phyloP scores from a whole-genome alignment of 2,113 vertebrate genomes.

The Ciconia maguari region DNA sequence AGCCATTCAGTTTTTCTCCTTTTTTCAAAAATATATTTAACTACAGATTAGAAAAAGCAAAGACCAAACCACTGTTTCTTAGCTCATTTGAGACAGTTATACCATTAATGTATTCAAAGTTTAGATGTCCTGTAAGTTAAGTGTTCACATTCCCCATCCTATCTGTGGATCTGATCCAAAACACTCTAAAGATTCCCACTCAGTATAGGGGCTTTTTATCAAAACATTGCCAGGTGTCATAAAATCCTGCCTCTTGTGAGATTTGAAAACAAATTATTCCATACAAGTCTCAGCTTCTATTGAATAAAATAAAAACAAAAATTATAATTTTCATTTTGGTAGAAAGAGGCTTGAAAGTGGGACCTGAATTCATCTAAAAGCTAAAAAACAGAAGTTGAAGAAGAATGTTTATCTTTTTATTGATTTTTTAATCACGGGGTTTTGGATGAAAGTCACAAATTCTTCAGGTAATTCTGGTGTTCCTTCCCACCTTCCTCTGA shows the following conservation, averaged over 20 bases:
- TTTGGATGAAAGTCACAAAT: not conserved
- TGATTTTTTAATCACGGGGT: not conserved
- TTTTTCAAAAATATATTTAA: not conserved
- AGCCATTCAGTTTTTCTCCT: not conserved
- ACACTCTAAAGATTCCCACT: not conserved
- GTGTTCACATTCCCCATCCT: not conserved
- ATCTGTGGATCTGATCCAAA: not conserved
- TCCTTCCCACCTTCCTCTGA: not conserved
- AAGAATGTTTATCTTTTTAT: not conserved
- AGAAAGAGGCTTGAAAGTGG: not conserved
- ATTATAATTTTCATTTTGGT: not conserved
- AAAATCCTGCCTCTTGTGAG: not conserved
- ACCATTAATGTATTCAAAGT: not conserved
- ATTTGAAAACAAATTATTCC: not conserved
- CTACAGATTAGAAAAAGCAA: not conserved
- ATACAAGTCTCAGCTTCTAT: not conserved
- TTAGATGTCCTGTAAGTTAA: not conserved
- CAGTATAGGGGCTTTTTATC: not conserved
- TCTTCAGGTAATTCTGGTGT: not conserved
- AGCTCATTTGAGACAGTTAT: not conserved
- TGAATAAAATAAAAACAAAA: not conserved
- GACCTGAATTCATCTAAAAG: not conserved
- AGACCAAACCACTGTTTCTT: not conserved
- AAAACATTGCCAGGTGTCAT: not conserved
- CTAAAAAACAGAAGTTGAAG: not conserved